Evolutionary conservation across 2,797 vertebrate genomes (phyloP), one percentile per base, ranked within the genome.

Genomic region (Myoxocephalus aenaeus): DNA sequence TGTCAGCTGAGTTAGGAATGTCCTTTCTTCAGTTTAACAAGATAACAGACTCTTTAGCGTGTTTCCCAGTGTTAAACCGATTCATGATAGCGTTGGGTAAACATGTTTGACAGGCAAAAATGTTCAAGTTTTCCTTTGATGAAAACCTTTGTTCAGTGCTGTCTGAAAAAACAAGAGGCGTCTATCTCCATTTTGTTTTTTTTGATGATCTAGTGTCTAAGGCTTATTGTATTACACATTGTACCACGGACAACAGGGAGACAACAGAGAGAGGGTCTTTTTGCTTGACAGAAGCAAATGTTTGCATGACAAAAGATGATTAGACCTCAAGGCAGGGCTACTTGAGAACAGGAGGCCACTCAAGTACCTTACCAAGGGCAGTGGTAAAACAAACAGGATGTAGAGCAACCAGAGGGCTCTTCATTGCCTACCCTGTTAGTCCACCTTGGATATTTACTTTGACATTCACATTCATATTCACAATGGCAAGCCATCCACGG

Each of bases 291-390:
- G 89, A 87, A 73, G 71, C 82, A 88, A 89, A 88, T 58, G 78
- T 92, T 92, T 92, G 85, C 90, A 89, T 92, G 85, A 93, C 85
- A 92, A 94, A 93, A 90, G 88, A 80, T 84, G 87, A 92, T 89
- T 90, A 83, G 67, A 71, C 46, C 1, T 81, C 70, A 69, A 84
- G 85, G 75, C 71, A 75, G 68, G 69, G 72, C 67, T 75, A 71
- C 90, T 92, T 81, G 82, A 92, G 87, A 86, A 78, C 81, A 81
- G 84, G 86, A 89, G 85, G 82, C 84, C 83, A 80, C 88, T 93
- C 75, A 82, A 94, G 90, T 81, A 62, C 78, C 42, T 70, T 85
- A 89, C 77, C 79, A 69, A 91, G 84, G 84, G 85, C 86, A 89
- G 84, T 2, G 87, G 86, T 81, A 90, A 91, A 93, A 89, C 89